Base-by-base conservation (phyloP, 1,140 invertebrate species). In the Nylanderia fulva region DNA sequence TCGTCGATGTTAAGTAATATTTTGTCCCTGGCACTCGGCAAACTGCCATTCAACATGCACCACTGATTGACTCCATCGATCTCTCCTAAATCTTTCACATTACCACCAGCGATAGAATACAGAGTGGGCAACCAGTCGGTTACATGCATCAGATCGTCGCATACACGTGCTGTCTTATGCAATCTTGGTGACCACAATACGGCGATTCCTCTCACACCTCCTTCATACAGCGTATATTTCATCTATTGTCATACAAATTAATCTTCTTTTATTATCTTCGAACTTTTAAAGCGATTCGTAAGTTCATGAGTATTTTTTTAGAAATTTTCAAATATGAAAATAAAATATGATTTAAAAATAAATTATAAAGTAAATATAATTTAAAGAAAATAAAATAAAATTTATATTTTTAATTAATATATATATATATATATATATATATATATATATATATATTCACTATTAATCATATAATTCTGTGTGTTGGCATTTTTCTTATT, bases 51-150 rank as follows among this genome's bases (percentile, higher is more conserved):
- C 0, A 96, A 76, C 18, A 94, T 89, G 8, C 92, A 82, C 96
- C 96, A 97, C 83, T 96, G 94, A 91, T 96, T 94, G 8, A 95
- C 86, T 2, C 96, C 96, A 90, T 97, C 96, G 24, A 97, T 92
- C 13, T 94, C 86, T 63, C 94, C 89, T 68, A 95, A 83, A 94
- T 94, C 89, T 52, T 60, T 64, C 15, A 93, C 13, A 92, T 95
- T 92, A 88, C 96, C 96, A 24, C 95, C 96, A 88, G 92, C 96
- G 33, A 95, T 95, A 2, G 94, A 89, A 45, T 95, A 96, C 0
- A 97, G 88, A 0, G 97, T 97, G 0, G 97, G 97, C 29, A 97
- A 90, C 97, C 97, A 97, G 89, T 97, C 97, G 15, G 95, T 95
- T 15, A 97, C 95, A 87, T 97, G 96, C 86, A 97, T 95, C 90